Evolutionary conservation across 2,888 invertebrate genomes (phyloP).

Genomic region (Candidula unifasciata): DNA sequence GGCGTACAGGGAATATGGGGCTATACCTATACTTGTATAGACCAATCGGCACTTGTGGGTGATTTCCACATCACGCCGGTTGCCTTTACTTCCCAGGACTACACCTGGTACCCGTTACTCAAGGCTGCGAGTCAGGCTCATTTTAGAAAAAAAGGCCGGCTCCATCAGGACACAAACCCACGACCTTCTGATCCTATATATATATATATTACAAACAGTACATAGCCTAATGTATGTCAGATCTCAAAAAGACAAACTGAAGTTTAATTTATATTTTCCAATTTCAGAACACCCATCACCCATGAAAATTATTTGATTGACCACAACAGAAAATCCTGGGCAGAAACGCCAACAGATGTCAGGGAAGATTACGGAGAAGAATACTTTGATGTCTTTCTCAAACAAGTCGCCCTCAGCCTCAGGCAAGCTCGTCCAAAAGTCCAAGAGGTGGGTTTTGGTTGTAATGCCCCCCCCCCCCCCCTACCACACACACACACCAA

Average conservation of each 20-base stretch:
- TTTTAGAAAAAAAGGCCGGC: no score
- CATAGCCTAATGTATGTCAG: not conserved
- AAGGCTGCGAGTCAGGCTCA: no score
- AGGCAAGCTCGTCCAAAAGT: slow-evolving; percentile 68
- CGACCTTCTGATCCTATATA: no score
- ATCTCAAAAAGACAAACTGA: not conserved
- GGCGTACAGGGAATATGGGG: no score
- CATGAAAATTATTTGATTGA: slow-evolving; percentile 63
- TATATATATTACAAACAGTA: not conserved
- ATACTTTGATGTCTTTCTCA: slow-evolving; percentile 71
- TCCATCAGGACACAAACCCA: no score
- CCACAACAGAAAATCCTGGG: slow-evolving; percentile 70
- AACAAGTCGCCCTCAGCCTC: slow-evolving; percentile 67
- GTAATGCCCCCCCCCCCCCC: no score
- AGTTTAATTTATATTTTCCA: not conserved
- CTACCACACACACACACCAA: no score
- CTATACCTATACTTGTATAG: no score
- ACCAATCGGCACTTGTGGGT: no score
- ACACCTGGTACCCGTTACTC: no score
- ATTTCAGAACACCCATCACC: slow-evolving; percentile 67
- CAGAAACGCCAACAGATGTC: slow-evolving; percentile 71
- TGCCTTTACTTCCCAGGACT: no score
- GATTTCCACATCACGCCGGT: no score
- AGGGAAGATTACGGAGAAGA: slow-evolving; percentile 72
- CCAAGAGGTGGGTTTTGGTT: slow-evolving; percentile 63